These are phyloP conservation scores for Euclidia mi DNA, from an alignment of 2,888 invertebrate genomes.

Conservation along the genomic window DNA sequence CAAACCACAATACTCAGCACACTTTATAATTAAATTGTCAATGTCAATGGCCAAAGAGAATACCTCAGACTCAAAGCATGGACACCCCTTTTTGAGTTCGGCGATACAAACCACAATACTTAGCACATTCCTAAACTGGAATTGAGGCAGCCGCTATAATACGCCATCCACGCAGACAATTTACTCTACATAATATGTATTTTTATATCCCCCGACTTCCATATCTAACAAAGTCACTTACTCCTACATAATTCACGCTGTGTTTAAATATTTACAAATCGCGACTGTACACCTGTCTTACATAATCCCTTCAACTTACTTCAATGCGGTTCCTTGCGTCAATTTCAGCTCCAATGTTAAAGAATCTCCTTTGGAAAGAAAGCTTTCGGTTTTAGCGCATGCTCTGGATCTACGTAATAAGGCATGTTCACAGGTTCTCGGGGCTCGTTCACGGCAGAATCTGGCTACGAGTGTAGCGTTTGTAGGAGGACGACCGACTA, in stretches of 20 bases:
- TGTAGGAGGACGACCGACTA: constrained; percentile 90
- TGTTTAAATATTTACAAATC: constrained; percentile 7
- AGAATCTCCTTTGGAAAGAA: constrained; percentile 94
- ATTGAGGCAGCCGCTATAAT: too few relatives aligned
- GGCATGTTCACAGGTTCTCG: constrained; percentile 95
- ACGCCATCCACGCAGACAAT: too few relatives aligned
- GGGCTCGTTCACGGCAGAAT: constrained; percentile 95
- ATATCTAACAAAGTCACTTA: constrained; percentile 1
- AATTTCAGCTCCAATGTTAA: constrained; percentile 94
- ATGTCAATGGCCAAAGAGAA: too few relatives aligned
- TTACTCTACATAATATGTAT: too few relatives aligned
- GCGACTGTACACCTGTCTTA: not conserved
- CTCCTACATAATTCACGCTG: not conserved
- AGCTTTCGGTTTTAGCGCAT: constrained; percentile 95
- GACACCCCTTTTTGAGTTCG: too few relatives aligned
- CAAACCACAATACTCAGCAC: too few relatives aligned
- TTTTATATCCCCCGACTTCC: constrained; percentile 1
- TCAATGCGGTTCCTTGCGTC: constrained; percentile 95
- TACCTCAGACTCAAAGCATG: too few relatives aligned
- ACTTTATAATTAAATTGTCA: too few relatives aligned
- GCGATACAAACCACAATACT: too few relatives aligned
- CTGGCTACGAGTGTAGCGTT: constrained; percentile 95
- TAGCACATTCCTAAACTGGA: too few relatives aligned
- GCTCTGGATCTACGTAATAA: constrained; percentile 92
- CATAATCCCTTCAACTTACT: constrained; percentile 85